Evolutionary conservation across 2,113 vertebrate genomes (phyloP).

Genomic region (Okapia johnstoni): DNA sequence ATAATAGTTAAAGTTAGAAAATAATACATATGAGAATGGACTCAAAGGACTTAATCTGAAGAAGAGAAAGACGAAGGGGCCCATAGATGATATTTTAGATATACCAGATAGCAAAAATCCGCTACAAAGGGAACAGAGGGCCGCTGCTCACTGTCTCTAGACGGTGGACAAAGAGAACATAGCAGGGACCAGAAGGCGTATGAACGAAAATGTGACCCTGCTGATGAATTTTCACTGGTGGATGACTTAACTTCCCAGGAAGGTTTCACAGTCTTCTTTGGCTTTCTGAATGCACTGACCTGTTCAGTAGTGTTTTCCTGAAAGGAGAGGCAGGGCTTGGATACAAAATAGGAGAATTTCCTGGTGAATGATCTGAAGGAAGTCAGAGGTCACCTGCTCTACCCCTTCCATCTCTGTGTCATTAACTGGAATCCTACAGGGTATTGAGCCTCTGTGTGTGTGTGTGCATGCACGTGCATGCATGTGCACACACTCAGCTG

Average conservation of each 20-base stretch:
- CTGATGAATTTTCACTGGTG: neutral
- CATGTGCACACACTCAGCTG: neutral
- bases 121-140: neutral
- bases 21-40: neutral
- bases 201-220: neutral
- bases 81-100: neutral
- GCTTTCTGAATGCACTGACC: neutral
- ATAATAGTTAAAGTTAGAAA: neutral
- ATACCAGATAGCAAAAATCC: neutral
- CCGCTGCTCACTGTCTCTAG: neutral
- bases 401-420: too few relatives aligned
- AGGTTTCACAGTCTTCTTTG: neutral
- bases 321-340: neutral
- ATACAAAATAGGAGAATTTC: neutral
- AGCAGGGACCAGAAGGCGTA: neutral
- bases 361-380: neutral
- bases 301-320: neutral
- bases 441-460: neutral
- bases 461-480: neutral
- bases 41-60: neutral
- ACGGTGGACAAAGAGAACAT: neutral
- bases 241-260: neutral
- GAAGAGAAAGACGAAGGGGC: neutral
- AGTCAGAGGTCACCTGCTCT: neutral
- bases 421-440: neutral